Evolutionary conservation across 2,797 vertebrate species (phyloP), one percentile per base, ranked within the genome.

Genomic region (Chelon labrosus): DNA sequence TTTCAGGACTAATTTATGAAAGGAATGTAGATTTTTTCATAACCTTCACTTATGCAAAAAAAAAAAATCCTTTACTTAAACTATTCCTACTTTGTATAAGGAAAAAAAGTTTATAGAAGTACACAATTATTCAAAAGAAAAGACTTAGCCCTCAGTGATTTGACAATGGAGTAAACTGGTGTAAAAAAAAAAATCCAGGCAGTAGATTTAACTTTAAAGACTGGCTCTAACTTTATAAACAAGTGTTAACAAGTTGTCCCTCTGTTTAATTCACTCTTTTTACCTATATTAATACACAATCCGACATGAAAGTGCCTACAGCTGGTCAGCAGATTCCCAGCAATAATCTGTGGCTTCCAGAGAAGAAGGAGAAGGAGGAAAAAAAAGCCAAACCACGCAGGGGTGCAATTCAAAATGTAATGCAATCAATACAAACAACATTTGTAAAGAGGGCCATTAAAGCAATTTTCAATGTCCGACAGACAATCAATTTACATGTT

Each of bases 351-450:
- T 81, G 88, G 86, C 89, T 89, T 89, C 80, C 89, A 86, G 83
- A 91, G 64, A 89, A 78, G 85, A 1, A 19, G 25, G 25, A 27
- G 25, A 27, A 27, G 25, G 4, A 27, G 4, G 16, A 51, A 50
- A 5, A 46, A 47, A 66, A 44, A 65, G 16, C 25, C 25, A 27
- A 2, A 39, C 79, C 92, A 91, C 89, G 73, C 86, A 83, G 64
- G 65, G 79, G 85, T 76, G 82, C 74, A 80, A 90, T 93, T 91
- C 87, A 82, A 82, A 93, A 90, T 91, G 82, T 81, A 89, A 88
- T 75, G 88, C 78, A 91, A 95, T 96, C 96, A 95, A 95, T 96
- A 93, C 91, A 96, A 96, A 96, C 65, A 79, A 66, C 62, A 73
- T 96, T 96, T 95, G 89, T 91, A 93, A 94, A 91, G 86, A 94